Evolutionary conservation across 2,888 invertebrate species (phyloP).

Genomic region (Erynnis tages): DNA sequence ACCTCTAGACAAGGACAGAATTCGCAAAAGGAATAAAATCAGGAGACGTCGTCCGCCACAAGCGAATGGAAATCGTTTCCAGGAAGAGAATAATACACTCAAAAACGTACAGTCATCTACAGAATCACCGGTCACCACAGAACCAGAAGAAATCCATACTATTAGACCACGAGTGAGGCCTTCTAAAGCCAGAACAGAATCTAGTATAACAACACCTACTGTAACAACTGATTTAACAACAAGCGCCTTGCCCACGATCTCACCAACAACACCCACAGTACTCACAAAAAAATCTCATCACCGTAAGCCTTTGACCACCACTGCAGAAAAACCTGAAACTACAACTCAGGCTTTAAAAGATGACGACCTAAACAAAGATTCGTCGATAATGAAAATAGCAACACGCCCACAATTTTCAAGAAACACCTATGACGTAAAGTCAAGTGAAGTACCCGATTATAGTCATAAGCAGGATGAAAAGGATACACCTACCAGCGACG

Average conservation of each 20-base stretch:
- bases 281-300: slow-evolving; percentile 64
- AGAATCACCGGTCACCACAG: slow-evolving; percentile 45
- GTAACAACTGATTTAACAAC: slow-evolving; percentile 70
- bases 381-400: slow-evolving; percentile 78
- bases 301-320: slow-evolving; percentile 58
- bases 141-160: slow-evolving; percentile 59
- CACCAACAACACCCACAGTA: slow-evolving; percentile 69
- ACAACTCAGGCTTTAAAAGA: slow-evolving; percentile 55
- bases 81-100: slow-evolving; percentile 50
- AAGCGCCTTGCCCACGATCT: slow-evolving; percentile 70
- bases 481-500: slow-evolving; percentile 76
- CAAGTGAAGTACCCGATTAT: slow-evolving; percentile 63
- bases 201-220: slow-evolving; percentile 67
- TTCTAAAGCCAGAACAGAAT: slow-evolving; percentile 50
- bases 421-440: slow-evolving; percentile 50
- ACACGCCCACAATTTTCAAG: slow-evolving; percentile 57
- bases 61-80: slow-evolving; percentile 53
- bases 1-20: slow-evolving; percentile 59
- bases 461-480: slow-evolving; percentile 78
- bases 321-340: slow-evolving; percentile 56
- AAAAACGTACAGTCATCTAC: slow-evolving; percentile 43
- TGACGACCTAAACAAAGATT: slow-evolving; percentile 61
- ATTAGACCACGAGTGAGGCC: slow-evolving; percentile 65
- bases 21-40: slow-evolving; percentile 70
- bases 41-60: slow-evolving; percentile 69